Base-by-base conservation (phyloP, 2,797 vertebrate species). In the Pangasius djambal region DNA sequence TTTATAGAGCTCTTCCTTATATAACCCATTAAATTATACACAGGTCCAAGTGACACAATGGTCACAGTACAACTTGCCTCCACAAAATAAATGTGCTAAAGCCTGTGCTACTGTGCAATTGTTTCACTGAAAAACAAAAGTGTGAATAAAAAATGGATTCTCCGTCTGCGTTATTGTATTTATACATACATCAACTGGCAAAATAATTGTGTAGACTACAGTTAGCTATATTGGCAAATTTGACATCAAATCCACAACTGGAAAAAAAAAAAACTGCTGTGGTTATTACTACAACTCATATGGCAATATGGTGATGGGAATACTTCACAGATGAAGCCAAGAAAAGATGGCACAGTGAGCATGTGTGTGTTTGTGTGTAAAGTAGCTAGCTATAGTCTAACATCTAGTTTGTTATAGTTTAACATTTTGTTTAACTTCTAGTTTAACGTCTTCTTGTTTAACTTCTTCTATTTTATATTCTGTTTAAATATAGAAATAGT, bases 11-110 rank as follows among this genome's bases (percentile, higher is more conserved):
- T 72, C 70, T 72, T 72, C 34, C 37, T 72, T 72, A 77, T n/a
- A 77, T 77, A 77, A 77, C 44, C 44, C 15, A 78, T 52, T 48
- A 52, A 31, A 78, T 31, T 31, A 77, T 50, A n/a, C 74, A 77
- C 13, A 28, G 48, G 37, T 52, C 44, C 28, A 78, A 28, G 75
- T 78, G 28, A 78, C 48, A 52, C 22, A 77, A 48, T 28, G 8
- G 37, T 75, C 72, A 75, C 74, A 77, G 75, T 78, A 50, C 13
- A 52, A 50, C 48, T 50, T 77, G 25, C 74, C 74, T n/a, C 74
- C 74, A 77, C 12, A 52, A 78, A 78, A 50, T 77, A 50, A 78
- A 78, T 31, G 48, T n/a, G 6, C 25, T 78, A 78, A 78, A 50
- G 10, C 10, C 9, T 52, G 12, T 78, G 75, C 31, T 50, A 18